Conservation (phyloP, 2,888 invertebrate genomes). For the Drosophila nigritarsus region DNA sequence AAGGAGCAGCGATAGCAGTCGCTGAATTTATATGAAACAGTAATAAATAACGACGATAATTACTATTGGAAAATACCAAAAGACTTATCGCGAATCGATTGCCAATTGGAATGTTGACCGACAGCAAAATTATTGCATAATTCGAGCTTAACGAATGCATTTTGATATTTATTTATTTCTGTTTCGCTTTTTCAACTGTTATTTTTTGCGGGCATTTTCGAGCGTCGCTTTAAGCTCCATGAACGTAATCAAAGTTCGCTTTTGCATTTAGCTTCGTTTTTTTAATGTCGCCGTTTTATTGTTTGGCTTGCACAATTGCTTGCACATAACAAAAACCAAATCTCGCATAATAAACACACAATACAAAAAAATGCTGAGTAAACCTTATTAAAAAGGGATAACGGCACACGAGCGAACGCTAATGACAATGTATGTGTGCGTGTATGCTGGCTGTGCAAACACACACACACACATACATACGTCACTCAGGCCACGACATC, state of each 20-base stretch:
- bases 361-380: slow-evolving; percentile 75
- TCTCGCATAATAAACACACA: slow-evolving; percentile 71
- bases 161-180: not conserved
- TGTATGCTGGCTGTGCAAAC: slow-evolving; percentile 59
- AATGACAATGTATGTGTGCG: slow-evolving; percentile 65
- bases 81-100: slow-evolving; percentile 5
- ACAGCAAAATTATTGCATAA: slow-evolving; percentile 5
- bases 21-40: not conserved
- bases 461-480: slow-evolving; percentile 75
- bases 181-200: not conserved
- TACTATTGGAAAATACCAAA: slow-evolving; percentile 5
- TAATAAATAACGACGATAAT: not conserved
- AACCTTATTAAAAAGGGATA: slow-evolving; percentile 81
- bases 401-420: slow-evolving; percentile 71
- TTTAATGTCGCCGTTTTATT: slow-evolving; percentile 19
- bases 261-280: slow-evolving; percentile 13
- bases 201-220: not conserved
- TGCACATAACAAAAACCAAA: slow-evolving; percentile 64
- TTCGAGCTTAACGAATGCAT: not conserved
- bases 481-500: slow-evolving; percentile 80
- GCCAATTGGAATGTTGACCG: slow-evolving; percentile 4
- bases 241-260: slow-evolving; percentile 43
- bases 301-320: slow-evolving; percentile 54
- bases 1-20: not conserved
- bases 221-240: slow-evolving; percentile 19